Evolutionary conservation across 2,113 vertebrate species (phyloP).

Genomic region (Dasyprocta punctata): DNA sequence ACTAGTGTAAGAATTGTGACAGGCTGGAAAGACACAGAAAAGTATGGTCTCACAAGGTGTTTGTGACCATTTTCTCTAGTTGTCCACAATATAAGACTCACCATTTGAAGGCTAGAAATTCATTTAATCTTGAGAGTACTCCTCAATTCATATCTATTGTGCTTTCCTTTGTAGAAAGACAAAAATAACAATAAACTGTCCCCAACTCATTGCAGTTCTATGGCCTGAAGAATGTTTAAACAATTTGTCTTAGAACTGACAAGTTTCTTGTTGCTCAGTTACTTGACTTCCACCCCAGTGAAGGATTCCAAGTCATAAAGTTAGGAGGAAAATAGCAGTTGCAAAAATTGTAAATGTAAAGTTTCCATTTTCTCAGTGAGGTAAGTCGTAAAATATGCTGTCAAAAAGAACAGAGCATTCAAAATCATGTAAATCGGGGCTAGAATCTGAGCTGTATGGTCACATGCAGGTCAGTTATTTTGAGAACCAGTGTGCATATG

Average conservation of each 20-base stretch:
- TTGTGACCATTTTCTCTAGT: not conserved
- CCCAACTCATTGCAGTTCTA: not conserved
- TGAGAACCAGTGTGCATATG: not conserved
- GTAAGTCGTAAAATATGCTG: not conserved
- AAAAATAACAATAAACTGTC: constrained; percentile 24
- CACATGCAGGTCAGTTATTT: not conserved
- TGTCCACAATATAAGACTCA: not conserved
- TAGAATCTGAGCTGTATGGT: not conserved
- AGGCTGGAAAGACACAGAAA: constrained; percentile 43
- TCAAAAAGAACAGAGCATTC: not conserved
- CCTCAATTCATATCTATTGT: not conserved
- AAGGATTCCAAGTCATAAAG: not conserved
- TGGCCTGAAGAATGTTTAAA: not conserved
- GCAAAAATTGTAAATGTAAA: not conserved
- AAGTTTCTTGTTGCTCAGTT: not conserved
- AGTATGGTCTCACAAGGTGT: not conserved
- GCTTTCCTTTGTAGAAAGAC: constrained; percentile 28
- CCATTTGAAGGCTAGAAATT: not conserved
- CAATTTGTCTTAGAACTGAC: not conserved
- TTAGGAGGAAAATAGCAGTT: not conserved
- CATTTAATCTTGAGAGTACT: not conserved
- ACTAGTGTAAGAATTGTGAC: constrained; percentile 66
- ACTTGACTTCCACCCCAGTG: not conserved
- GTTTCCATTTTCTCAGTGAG: not conserved
- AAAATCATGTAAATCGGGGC: not conserved